Evolutionary conservation across 1,140 invertebrate genomes (phyloP), one percentile per base, ranked within the genome.

Genomic region (Drosophila mojavensis): DNA sequence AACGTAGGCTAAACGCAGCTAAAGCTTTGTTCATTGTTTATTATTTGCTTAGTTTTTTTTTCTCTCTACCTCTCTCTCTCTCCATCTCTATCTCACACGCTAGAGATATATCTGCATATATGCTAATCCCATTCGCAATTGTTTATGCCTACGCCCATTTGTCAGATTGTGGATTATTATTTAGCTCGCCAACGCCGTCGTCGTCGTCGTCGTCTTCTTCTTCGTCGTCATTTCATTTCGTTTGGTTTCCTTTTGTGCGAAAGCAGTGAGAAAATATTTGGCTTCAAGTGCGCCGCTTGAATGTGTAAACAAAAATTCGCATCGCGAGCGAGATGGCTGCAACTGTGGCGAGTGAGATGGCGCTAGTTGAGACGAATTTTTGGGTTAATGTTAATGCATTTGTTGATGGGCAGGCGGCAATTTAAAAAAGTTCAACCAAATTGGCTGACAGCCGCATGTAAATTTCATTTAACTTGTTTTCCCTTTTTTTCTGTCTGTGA

Each of bases 401-500:
- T 76, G 65, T 65, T 79, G 83, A 85, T 76, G 82, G 79, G 50
- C 56, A 60, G 36, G 71, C 58, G 70, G 79, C 76, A 88, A 86
- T 88, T 86, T 88, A 88, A 86, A 86, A 86, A 82, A 83, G 83
- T 86, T 88, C 72, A 85, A 36, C 82, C 78, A 86, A 85, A 86
- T 85, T 85, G 82, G 76, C 74, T 60, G 81, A 85, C 74, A 70
- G 83, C 81, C 76, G 74, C 79, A 86, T 89, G 84, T 78, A 79
- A 86, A 86, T 89, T 86, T 88, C 65, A 83, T 79, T 89, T 79
- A 83, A 79, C 76, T 86, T 75, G 79, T 80, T 86, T 86, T 88
- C 76, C 83, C 79, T 89, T 86, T 81, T 73, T 65, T 5, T 24
- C 20, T 24, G 43, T 17, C 43, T 15, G n/a, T 17, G 7, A 47